Evolutionary conservation across 2,797 vertebrate genomes (phyloP).

Genomic region (Gambusia yucatana): DNA sequence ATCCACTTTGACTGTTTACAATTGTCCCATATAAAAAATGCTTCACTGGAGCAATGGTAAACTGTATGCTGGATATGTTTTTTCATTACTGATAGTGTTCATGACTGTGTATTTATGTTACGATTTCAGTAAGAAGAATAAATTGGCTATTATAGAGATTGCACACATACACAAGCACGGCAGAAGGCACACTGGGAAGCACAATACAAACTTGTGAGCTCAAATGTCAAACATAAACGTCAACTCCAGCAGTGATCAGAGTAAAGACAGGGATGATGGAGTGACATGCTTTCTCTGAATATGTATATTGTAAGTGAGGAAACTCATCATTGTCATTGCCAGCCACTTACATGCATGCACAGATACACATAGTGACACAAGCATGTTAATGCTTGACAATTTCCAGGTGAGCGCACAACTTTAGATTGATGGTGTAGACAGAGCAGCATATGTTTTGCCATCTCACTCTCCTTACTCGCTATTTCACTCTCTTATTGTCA

Average conservation of each 20-base stretch:
- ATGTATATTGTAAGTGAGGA: constrained; percentile 67
- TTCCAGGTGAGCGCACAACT: constrained; percentile 75
- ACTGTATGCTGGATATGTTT: not conserved
- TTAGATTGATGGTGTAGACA: constrained; percentile 74
- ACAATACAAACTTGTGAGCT: not conserved
- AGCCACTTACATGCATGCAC: constrained; percentile 28
- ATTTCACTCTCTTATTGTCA: constrained; percentile 57
- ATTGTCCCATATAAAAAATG: not conserved
- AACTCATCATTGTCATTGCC: constrained; percentile 68
- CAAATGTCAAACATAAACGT: constrained; percentile 38
- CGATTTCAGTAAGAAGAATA: constrained; percentile 7
- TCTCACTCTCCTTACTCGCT: constrained; percentile 42
- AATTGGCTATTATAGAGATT: constrained; percentile 10
- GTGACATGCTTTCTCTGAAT: constrained; percentile 62
- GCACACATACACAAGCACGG: not conserved
- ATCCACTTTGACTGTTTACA: not conserved
- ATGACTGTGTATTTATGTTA: constrained; percentile 25
- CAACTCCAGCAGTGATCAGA: constrained; percentile 34
- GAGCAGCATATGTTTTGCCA: constrained; percentile 73
- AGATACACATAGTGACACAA: constrained; percentile 34
- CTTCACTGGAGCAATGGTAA: not conserved
- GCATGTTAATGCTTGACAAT: constrained; percentile 61
- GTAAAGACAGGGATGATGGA: constrained; percentile 63
- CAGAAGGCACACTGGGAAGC: not conserved
- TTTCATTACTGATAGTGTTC: constrained; percentile 3